Percentiles rank a stretch among this genome's conserved stretches.
phyloP scores from a whole-genome alignment of 2,113 vertebrate species.

The Vulpes lagopus region DNA sequence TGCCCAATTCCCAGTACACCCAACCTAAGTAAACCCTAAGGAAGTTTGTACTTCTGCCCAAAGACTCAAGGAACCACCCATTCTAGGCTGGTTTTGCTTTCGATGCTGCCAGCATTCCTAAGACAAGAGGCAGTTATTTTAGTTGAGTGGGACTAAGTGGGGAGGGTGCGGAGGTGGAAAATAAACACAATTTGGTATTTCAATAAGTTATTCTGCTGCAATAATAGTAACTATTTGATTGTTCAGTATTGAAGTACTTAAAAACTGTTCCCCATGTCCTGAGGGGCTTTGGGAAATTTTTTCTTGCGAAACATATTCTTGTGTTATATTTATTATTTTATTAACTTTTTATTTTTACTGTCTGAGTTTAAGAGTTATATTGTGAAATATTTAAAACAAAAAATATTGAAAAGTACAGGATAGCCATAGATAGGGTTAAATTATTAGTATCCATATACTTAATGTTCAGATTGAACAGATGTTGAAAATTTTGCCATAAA shows the following conservation, averaged over 20 bases:
- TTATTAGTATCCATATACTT: neutral
- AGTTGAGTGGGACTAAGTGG: neutral
- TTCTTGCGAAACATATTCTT: neutral
- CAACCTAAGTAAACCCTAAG: neutral
- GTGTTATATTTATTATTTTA: neutral
- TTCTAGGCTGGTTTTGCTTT: neutral
- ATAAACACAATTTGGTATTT: constrained; percentile 3
- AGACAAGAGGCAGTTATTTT: neutral
- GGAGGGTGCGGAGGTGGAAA: neutral
- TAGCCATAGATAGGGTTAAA: neutral
- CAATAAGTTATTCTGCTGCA: neutral
- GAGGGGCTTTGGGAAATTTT: neutral
- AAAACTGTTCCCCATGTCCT: neutral
- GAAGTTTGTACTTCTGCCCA: neutral
- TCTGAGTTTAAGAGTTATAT: neutral
- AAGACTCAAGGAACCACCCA: neutral
- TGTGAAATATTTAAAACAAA: neutral
- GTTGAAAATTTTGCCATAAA: neutral
- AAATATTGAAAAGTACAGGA: neutral
- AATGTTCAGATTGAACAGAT: neutral
- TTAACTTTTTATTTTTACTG: neutral
- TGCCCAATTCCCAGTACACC: neutral
- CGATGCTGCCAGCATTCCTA: neutral
- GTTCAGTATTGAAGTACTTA: constrained; percentile 24
- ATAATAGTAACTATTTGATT: neutral